phyloP scores from a whole-genome alignment of 1,140 invertebrate genomes.

The Bombus balteatus region DNA sequence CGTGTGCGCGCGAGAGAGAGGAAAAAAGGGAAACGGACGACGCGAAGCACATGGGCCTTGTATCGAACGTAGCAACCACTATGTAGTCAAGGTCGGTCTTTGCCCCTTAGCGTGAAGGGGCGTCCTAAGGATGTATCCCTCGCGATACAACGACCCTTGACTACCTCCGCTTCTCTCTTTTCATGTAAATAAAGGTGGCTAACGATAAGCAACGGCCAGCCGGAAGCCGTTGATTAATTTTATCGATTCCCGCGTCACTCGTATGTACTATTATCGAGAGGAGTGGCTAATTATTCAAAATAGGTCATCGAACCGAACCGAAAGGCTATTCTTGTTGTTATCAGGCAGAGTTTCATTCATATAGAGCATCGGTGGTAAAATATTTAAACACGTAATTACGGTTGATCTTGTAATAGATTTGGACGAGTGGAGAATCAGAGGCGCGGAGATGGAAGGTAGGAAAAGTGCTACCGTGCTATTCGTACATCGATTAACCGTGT shows the following conservation, averaged over 20 bases:
- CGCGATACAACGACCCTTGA: constrained; percentile 47
- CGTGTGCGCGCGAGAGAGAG: not conserved
- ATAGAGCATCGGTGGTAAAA: not conserved
- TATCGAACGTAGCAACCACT: constrained; percentile 75
- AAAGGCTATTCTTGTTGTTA: not conserved
- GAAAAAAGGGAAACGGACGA: constrained; percentile 48
- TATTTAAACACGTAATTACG: not conserved
- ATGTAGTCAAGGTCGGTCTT: constrained; percentile 81
- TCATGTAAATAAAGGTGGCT: constrained; percentile 52
- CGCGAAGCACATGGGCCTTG: constrained; percentile 72
- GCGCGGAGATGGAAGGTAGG: not conserved
- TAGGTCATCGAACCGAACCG: not conserved
- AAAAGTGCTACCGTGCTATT: not conserved
- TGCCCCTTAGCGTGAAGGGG: constrained; percentile 70
- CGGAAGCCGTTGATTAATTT: not conserved
- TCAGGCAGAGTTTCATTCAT: not conserved
- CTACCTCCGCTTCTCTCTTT: constrained; percentile 18
- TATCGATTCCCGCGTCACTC: not conserved
- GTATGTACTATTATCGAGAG: not conserved
- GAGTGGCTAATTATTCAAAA: not conserved
- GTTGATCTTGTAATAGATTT: not conserved
- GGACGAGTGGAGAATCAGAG: too few species aligned
- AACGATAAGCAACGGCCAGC: not conserved
- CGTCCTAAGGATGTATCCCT: constrained; percentile 67
- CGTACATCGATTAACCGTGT: constrained; percentile 18